phyloP scores from a whole-genome alignment of 2,113 vertebrate genomes.

The Amphilophus citrinellus region DNA sequence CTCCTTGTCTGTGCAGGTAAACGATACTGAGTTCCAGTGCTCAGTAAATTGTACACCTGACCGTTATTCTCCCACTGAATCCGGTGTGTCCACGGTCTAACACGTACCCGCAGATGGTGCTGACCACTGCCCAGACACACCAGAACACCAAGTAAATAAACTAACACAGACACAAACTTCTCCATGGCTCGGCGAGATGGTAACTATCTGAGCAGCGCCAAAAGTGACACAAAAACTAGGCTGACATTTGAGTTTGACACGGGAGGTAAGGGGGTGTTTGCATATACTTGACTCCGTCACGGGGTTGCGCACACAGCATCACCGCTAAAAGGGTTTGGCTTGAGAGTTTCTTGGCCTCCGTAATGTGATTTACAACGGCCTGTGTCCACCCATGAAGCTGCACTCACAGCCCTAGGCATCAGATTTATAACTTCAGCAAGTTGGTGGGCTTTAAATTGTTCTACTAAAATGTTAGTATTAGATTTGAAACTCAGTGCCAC shows the following conservation, averaged over 20 bases:
- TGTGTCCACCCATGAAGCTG: background rate
- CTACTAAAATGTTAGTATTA: background rate
- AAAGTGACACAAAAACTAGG: background rate
- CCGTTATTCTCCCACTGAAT: slow-evolving; percentile 82
- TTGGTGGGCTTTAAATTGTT: background rate
- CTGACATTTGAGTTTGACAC: slow-evolving; percentile 13
- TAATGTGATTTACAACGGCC: background rate
- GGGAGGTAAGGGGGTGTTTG: slow-evolving; percentile 31
- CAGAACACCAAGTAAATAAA: slow-evolving; percentile 45
- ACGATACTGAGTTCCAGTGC: slow-evolving; percentile 77
- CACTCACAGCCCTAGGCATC: background rate
- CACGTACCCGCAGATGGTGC: slow-evolving; percentile 42
- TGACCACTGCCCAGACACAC: slow-evolving; percentile 66
- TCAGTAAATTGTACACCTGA: slow-evolving; percentile 76
- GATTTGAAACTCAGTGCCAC: background rate
- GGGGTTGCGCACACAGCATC: slow-evolving; percentile 51
- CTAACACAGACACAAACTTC: slow-evolving; percentile 17
- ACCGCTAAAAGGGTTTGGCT: background rate
- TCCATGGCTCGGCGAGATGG: slow-evolving; percentile 49
- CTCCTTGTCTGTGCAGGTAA: slow-evolving; percentile 50
- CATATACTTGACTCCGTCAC: slow-evolving; percentile 30
- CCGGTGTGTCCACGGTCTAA: slow-evolving; percentile 72
- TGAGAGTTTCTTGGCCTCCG: background rate
- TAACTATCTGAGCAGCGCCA: background rate
- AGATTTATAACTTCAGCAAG: background rate